These are phyloP conservation scores for Melanchra persicariae DNA, from an alignment of 2,888 invertebrate species.

Conservation along the genomic window DNA sequence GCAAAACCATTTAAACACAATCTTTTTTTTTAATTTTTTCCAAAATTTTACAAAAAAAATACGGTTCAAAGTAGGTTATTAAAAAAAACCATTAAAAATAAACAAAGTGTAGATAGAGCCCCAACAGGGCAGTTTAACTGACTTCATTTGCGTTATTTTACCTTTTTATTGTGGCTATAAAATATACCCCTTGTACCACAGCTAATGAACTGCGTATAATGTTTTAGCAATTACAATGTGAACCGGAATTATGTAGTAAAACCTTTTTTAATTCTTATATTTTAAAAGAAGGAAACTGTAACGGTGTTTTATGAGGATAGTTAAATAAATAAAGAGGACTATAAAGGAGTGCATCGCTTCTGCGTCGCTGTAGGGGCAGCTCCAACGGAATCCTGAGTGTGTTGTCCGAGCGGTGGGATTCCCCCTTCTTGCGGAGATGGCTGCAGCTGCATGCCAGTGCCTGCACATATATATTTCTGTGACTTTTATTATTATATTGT, in stretches of 20 bases:
- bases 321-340: background rate
- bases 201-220: conserved; percentile 27
- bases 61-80: background rate
- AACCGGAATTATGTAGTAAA: conserved; percentile 1
- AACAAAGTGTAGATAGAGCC: conserved; percentile 12
- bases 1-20: background rate
- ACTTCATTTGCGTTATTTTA: conserved; percentile 64
- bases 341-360: too few species aligned
- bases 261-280: background rate
- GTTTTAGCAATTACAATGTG: conserved; percentile 22
- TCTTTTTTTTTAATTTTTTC: too few species aligned
- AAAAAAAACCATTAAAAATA: conserved; percentile 29
- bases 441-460: too few species aligned
- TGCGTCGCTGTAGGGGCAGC: too few species aligned
- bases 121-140: conserved; percentile 17
- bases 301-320: background rate
- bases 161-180: conserved; percentile 50
- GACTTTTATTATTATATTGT: too few species aligned
- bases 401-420: too few species aligned
- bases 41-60: background rate
- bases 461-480: too few species aligned
- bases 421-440: too few species aligned
- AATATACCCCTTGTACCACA: conserved; percentile 26
- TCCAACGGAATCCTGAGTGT: too few species aligned
- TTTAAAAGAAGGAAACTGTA: background rate